Percentiles rank a stretch among this genome's conserved stretches.
These are phyloP conservation scores for Phalacrocorax pelagicus DNA, from an alignment of 2,113 vertebrate genomes.

Conservation along the genomic window DNA sequence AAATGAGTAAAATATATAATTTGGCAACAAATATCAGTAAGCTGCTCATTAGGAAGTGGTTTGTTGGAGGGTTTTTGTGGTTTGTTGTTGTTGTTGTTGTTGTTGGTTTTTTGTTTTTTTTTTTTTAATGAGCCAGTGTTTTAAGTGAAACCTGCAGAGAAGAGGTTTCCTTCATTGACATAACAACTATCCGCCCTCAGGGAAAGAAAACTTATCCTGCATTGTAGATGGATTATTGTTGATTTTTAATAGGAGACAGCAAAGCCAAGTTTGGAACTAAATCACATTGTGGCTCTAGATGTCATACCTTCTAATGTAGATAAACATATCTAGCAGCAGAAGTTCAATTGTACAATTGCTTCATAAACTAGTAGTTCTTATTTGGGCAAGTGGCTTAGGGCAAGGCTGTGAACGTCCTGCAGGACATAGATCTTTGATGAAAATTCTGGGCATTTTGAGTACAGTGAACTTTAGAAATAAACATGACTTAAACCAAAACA, in stretches of 20 bases:
- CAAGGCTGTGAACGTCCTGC: neutral
- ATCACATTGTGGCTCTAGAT: neutral
- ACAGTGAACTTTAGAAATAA: neutral
- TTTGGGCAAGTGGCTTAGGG: neutral
- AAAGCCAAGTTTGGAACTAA: neutral
- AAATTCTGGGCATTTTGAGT: neutral
- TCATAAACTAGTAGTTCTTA: accelerated
- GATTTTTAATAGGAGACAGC: neutral
- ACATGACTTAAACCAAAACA: neutral
- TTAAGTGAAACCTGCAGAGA: neutral
- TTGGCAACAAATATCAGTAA: neutral
- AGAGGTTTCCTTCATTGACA: neutral
- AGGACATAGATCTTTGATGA: neutral
- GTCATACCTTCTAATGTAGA: neutral
- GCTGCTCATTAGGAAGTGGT: neutral
- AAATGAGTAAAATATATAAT: neutral
- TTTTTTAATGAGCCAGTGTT: neutral
- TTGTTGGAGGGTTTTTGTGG: too few species aligned
- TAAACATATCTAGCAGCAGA: neutral
- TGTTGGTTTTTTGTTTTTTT: neutral
- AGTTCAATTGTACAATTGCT: neutral
- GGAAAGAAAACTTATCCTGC: neutral
- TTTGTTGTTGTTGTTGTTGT: too few species aligned
- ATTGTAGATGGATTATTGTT: neutral
- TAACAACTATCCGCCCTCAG: neutral